Evolutionary conservation across 1,140 invertebrate genomes (phyloP).

Genomic region (Macrocentrus cingulum): DNA sequence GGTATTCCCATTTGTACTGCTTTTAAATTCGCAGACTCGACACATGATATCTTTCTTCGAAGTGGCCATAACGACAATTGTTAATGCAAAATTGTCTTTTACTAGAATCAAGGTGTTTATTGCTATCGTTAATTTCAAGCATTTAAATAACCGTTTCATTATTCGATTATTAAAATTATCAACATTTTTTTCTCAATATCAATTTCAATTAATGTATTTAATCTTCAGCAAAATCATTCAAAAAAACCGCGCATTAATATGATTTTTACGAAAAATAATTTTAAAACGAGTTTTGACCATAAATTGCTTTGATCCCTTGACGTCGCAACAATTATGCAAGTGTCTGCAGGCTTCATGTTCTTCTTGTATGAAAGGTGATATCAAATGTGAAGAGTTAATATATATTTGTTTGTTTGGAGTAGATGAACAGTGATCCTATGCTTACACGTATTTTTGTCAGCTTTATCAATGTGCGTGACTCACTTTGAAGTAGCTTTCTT

Average conservation of each 20-base stretch:
- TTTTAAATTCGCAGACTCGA: constrained; percentile 51
- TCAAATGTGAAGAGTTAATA: constrained; percentile 8
- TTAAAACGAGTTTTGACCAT: neutral
- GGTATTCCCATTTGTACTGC: constrained; percentile 55
- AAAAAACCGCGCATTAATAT: neutral
- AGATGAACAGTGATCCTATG: neutral
- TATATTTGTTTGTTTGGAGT: neutral
- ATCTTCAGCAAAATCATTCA: too few species aligned
- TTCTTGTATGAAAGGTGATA: constrained; percentile 18
- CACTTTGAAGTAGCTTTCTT: too few species aligned
- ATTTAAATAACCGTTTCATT: constrained; percentile 9
- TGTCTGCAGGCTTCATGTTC: constrained; percentile 12
- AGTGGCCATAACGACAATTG: constrained; percentile 45
- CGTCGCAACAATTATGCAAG: constrained; percentile 8
- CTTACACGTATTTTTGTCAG: neutral
- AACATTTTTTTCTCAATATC: constrained; percentile 2
- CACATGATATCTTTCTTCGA: constrained; percentile 47
- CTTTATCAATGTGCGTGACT: too few species aligned
- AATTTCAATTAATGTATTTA: too few species aligned
- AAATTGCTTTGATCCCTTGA: neutral
- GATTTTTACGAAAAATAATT: neutral
- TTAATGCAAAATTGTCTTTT: constrained; percentile 44
- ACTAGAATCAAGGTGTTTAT: constrained; percentile 53
- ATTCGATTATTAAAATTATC: neutral
- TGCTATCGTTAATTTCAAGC: constrained; percentile 9